Percentiles rank a stretch among this genome's conserved stretches.
These are phyloP conservation scores for Corythornis madagascariensis DNA, from an alignment of 2,113 vertebrate genomes.

Conservation along the genomic window DNA sequence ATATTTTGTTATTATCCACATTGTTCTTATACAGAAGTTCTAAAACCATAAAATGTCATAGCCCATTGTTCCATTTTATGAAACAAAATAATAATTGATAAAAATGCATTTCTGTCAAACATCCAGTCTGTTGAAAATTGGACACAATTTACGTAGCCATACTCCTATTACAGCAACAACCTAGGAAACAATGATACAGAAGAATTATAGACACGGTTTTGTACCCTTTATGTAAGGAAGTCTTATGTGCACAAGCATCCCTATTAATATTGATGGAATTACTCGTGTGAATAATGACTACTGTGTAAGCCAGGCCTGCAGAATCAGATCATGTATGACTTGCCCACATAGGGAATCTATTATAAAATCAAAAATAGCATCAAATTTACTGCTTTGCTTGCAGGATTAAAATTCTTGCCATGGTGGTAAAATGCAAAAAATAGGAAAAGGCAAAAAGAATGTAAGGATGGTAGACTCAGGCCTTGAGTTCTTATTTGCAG, in stretches of 20 bases:
- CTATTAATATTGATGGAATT: conserved; percentile 8
- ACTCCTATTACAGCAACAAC: neutral
- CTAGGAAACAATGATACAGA: neutral
- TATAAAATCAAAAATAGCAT: neutral
- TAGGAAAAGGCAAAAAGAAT: neutral
- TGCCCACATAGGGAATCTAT: neutral
- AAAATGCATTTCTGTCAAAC: neutral
- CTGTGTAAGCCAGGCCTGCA: neutral
- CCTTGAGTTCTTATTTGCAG: neutral
- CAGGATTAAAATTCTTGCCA: neutral
- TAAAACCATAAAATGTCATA: neutral
- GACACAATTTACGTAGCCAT: neutral
- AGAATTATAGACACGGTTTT: neutral
- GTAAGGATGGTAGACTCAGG: neutral
- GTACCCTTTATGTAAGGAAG: neutral
- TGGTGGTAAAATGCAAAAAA: neutral
- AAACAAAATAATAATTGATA: conserved; percentile 13
- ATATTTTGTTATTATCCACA: neutral
- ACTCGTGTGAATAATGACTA: neutral
- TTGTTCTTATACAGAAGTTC: neutral
- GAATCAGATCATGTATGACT: neutral
- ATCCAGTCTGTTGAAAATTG: neutral
- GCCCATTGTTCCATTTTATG: neutral
- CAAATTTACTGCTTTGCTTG: neutral
- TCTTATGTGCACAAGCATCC: neutral